Evolutionary conservation across 1,140 invertebrate genomes (phyloP).

Genomic region (Aphidius ervi): DNA sequence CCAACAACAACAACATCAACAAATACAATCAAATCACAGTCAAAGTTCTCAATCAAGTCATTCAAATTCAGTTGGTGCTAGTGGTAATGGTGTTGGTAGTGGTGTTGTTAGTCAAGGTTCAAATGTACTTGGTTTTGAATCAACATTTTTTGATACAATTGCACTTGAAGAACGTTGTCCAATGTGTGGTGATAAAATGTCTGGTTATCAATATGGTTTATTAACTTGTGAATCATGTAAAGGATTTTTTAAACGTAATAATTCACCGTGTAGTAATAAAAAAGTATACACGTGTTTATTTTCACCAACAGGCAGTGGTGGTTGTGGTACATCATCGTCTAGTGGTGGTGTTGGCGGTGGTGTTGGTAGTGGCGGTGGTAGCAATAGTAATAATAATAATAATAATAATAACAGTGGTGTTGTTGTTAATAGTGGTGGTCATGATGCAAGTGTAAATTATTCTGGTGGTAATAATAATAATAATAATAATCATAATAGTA

Average conservation of each 20-base stretch:
- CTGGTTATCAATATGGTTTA: conserved; percentile 98
- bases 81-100: conserved; percentile 37
- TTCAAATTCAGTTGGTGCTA: conserved; percentile 23
- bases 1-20: conserved; percentile 8
- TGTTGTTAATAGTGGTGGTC: conserved; percentile 26
- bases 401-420: conserved; percentile 23
- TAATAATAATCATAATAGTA: conserved; percentile 37
- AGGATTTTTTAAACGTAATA: conserved; percentile 95
- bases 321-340: conserved; percentile 26
- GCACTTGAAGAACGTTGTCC: conserved; percentile 95
- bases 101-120: conserved; percentile 22
- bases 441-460: conserved; percentile 25
- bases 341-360: conserved; percentile 19
- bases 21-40: conserved; percentile 12
- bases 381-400: conserved; percentile 18
- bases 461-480: conserved; percentile 25
- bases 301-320: conserved; percentile 60
- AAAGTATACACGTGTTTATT: conserved; percentile 88
- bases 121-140: conserved; percentile 46
- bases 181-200: conserved; percentile 98
- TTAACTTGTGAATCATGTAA: conserved; percentile 99
- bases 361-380: conserved; percentile 14
- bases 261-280: conserved; percentile 88
- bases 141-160: conserved; percentile 71
- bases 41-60: conserved; percentile 37